Evolutionary conservation across 2,113 vertebrate species (phyloP), one percentile per base, ranked within the genome.

Genomic region (Platysternon megacephalum): DNA sequence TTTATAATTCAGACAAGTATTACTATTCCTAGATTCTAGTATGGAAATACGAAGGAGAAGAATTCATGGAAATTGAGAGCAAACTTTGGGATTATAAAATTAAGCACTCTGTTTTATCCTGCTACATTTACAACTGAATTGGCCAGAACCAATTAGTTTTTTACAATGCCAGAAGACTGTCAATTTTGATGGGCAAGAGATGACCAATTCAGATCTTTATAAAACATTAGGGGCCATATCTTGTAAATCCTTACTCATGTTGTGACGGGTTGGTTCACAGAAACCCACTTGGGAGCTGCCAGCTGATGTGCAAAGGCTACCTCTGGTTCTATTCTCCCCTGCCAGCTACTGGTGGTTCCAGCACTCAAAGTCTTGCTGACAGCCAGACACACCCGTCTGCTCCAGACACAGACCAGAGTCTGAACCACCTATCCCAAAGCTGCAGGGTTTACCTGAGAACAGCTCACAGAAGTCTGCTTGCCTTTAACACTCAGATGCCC

Each of bases 1-100:
- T 95, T 95, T 93, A 93, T 94, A 93, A 93, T 95, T 91, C 88
- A 91, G 88, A 56, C 72, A 93, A 94, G 22, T 80, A 84, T 76
- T 90, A 22, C 49, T 94, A 93, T 83, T 86, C 56, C 87, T 82
- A 93, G 90, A 88, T 82, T 93, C 74, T 85, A 89, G 39, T 83
- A 74, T 65, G 58, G 91, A 91, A 79, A 89, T 51, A 93, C 89
- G 92, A 96, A 96, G 51, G 46, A 84, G 81, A 52, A 87, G 52
- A 93, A 95, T 68, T 39, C 84, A 80, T 51, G 93, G 89, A 82
- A 92, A 95, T 49, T 42, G 68, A 89, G 32, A 93, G 32, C n/a
- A 94, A 89, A 44, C 26, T 84, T 84, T 85, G 89, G 78, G 68
- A 90, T 95, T 91, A 90, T 65, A 91, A 95, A 94, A 88, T 17